Evolutionary conservation across 2,797 vertebrate species (phyloP).

Genomic region (Chrysocyon brachyurus): DNA sequence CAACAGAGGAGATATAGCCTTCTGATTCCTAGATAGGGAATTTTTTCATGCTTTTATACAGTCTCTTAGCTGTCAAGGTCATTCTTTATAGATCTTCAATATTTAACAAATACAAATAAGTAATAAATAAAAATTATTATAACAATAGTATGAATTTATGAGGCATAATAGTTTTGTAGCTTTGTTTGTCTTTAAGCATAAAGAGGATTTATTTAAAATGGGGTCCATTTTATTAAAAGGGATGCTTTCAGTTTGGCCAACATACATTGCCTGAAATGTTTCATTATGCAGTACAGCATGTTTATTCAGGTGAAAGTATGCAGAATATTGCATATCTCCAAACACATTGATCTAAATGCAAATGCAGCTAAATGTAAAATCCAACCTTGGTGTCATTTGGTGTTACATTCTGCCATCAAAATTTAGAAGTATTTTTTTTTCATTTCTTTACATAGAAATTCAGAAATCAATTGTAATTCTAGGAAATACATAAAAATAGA

Average conservation of each 20-base stretch:
- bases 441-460: constrained; percentile 72
- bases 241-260: constrained; percentile 64
- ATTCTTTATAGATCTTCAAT: background rate
- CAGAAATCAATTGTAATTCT: constrained; percentile 76
- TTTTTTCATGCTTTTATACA: background rate
- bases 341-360: constrained; percentile 83
- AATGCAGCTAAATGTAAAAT: constrained; percentile 80
- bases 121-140: background rate
- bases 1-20: background rate
- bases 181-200: constrained; percentile 65
- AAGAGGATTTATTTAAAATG: constrained; percentile 59
- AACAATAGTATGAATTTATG: background rate
- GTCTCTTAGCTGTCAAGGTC: background rate
- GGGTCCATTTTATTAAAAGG: constrained; percentile 62
- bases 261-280: constrained; percentile 37
- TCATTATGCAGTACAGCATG: constrained; percentile 69
- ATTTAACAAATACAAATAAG: constrained; percentile 21
- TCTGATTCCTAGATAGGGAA: background rate
- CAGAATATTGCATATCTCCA: constrained; percentile 68
- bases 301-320: constrained; percentile 71
- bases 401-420: constrained; percentile 72
- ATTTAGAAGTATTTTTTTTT: constrained; percentile 75
- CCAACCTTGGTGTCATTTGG: constrained; percentile 75
- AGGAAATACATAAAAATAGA: constrained; percentile 39
- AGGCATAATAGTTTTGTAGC: background rate